A percentile compares a stretch with the other conserved stretches of the same genome.
These are phyloP conservation scores for Etheostoma nigrum DNA, from an alignment of 2,797 vertebrate genomes.

Conservation along the genomic window DNA sequence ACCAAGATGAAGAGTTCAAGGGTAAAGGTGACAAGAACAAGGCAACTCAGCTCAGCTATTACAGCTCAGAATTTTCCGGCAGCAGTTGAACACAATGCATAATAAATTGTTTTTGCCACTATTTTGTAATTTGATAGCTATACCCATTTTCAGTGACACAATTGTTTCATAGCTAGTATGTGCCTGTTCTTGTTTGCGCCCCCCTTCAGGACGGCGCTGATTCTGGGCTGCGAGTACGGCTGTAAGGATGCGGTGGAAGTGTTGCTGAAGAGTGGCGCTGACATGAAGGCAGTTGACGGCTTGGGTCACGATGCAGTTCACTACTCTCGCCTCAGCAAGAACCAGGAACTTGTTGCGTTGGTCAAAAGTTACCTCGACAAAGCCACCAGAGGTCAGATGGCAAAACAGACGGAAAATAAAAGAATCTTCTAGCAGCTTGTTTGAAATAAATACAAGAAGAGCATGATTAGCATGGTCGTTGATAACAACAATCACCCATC, in stretches of 20 bases:
- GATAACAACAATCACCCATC: not conserved
- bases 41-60: not conserved
- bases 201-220: slow-evolving; percentile 90
- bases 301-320: slow-evolving; percentile 92
- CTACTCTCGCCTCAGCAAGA: slow-evolving; percentile 94
- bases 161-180: not conserved
- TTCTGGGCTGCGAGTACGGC: slow-evolving; percentile 94
- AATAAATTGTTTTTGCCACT: not conserved
- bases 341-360: slow-evolving; percentile 87
- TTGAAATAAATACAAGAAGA: not conserved
- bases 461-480: not conserved
- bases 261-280: slow-evolving; percentile 88
- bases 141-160: not conserved
- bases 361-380: slow-evolving; percentile 90
- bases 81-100: not conserved
- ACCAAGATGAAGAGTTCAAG: no score
- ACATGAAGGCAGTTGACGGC: slow-evolving; percentile 87
- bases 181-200: not conserved
- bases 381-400: slow-evolving; percentile 86
- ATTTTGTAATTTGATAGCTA: not conserved
- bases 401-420: not conserved
- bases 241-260: slow-evolving; percentile 96
- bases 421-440: not conserved
- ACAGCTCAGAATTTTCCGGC: slow-evolving; percentile 6
- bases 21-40: not conserved